Evolutionary conservation across 2,888 invertebrate genomes (phyloP), one percentile per base, ranked within the genome.

Genomic region (Himalopsyche kuldschensis): DNA sequence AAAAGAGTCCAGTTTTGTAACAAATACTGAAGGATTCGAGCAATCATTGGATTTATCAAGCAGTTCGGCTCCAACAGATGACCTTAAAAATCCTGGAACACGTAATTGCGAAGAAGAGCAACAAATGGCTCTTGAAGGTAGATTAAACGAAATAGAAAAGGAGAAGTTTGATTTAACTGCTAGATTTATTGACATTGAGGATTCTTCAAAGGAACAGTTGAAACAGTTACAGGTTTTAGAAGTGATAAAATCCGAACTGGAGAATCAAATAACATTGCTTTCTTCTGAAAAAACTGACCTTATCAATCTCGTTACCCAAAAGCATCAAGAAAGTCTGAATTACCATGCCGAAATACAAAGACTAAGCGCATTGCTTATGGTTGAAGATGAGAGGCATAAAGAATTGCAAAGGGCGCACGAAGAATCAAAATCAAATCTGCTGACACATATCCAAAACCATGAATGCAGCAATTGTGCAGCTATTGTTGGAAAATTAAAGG

Each of bases 331-430:
- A 90, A 96, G 95, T 88, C 90, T 96, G 35, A 94, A 95, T 85
- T 98, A 97, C 89, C 97, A 98, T 88, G 93, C 91, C 41, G 98
- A 98, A 91, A 95, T 97, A 84, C 96, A 97, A 88, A 92, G 96
- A 35, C 89, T 98, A 75, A 94, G 94, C 83, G 93, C 93, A 84
- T 90, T 93, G 0, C 87, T 94, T 11, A 88, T 92, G 6, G 86
- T 87, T n/a, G 90, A 93, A 87, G 88, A 88, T 31, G 93, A 94
- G 86, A 93, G 93, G 87, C 89, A 87, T 4, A 89, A 89, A 83
- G 90, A 91, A 86, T 87, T 88, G 17, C 87, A 88, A 86, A 80
- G 82, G 80, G 69, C 63, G 15, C 69, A 48, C 87, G 86, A 78
- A 35, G 87, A 15, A 88, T 88, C 82, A 86, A 88, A 82, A 48